Conservation (phyloP, 2,113 vertebrate genomes). For the Protobothrops flavoviridis region DNA sequence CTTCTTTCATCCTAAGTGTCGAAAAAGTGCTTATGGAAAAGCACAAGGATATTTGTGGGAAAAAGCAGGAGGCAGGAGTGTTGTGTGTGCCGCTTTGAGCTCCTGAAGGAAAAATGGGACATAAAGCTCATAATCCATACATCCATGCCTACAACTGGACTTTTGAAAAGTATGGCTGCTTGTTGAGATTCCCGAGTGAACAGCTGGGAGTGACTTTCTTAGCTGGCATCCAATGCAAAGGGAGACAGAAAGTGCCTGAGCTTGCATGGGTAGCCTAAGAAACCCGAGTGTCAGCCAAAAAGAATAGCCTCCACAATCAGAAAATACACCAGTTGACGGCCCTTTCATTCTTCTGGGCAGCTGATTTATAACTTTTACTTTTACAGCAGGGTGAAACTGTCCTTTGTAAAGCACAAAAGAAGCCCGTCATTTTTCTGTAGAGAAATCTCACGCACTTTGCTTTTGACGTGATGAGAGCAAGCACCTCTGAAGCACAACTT, state of each 20-base stretch:
- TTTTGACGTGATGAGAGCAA: conserved; percentile 27
- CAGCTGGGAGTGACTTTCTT: conserved; percentile 30
- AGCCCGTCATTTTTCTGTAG: neutral
- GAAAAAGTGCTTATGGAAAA: neutral
- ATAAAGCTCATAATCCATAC: neutral
- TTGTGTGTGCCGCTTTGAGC: neutral
- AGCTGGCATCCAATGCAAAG: neutral
- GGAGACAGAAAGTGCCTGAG: conserved; percentile 3
- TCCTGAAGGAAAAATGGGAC: neutral
- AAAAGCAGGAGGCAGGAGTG: neutral
- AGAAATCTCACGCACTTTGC: neutral
- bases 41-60: neutral
- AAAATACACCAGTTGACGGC: neutral
- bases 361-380: neutral
- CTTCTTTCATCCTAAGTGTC: neutral
- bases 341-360: conserved; percentile 33
- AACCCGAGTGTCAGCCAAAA: neutral
- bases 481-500: neutral
- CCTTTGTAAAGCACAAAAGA: conserved; percentile 24
- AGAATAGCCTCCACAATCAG: conserved; percentile 23
- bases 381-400: neutral
- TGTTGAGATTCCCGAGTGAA: neutral
- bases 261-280: neutral
- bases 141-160: neutral
- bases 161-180: neutral